A percentile compares a stretch with the other conserved stretches of the same genome.
These are phyloP conservation scores for Parapsyche elsis DNA, from an alignment of 1,140 invertebrate species.

Conservation along the genomic window DNA sequence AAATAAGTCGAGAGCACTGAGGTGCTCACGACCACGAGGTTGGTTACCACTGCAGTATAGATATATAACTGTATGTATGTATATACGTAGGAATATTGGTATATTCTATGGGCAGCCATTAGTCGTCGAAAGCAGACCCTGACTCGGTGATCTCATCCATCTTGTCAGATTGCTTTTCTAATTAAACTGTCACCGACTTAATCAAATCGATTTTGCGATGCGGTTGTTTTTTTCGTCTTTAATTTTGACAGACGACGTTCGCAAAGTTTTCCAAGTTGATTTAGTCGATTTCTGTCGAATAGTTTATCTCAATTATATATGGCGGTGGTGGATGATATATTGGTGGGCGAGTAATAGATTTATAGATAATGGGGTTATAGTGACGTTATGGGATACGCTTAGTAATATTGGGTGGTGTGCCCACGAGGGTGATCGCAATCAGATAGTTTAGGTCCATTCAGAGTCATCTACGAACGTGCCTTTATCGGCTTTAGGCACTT, in stretches of 20 bases:
- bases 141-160: neutral
- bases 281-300: conserved; percentile 17
- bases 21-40: no score
- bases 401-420: conserved; percentile 19
- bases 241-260: no score
- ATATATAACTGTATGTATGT: neutral
- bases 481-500: neutral
- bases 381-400: conserved; percentile 36
- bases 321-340: conserved; percentile 31
- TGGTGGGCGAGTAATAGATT: conserved; percentile 36
- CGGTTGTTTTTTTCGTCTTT: neutral
- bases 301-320: conserved; percentile 34
- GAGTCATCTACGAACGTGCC: neutral
- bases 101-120: neutral
- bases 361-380: conserved; percentile 38
- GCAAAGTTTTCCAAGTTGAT: neutral
- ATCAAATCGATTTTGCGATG: neutral
- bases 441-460: conserved; percentile 32
- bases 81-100: neutral
- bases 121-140: neutral
- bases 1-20: no score
- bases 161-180: conserved; percentile 14
- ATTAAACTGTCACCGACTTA: conserved; percentile 10
- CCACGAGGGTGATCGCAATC: conserved; percentile 38
- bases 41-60: neutral